Conservation (phyloP, 2,888 invertebrate genomes). For the Biston stratarius region DNA sequence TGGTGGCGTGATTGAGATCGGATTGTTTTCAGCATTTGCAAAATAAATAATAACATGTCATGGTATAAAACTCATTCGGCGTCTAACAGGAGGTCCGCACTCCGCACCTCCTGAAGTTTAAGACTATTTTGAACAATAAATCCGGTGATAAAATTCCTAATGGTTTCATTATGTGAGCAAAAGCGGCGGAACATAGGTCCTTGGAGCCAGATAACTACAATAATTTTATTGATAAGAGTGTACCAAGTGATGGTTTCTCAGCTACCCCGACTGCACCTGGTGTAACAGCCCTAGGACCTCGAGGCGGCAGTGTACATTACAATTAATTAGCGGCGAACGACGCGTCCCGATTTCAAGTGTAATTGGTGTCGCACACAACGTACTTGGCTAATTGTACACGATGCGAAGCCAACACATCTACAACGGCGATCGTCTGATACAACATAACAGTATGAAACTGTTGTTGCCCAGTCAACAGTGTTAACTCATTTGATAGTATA, state of each 20-base stretch:
- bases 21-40: too few relatives aligned
- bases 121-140: too few relatives aligned
- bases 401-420: slow-evolving; percentile 35
- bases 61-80: too few relatives aligned
- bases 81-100: too few relatives aligned
- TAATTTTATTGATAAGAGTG: too few relatives aligned
- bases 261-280: background rate
- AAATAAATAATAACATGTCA: too few relatives aligned
- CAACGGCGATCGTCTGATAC: slow-evolving; percentile 18
- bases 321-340: slow-evolving; percentile 62
- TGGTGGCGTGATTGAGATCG: too few relatives aligned
- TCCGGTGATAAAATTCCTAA: too few relatives aligned
- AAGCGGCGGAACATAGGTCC: too few relatives aligned
- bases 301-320: slow-evolving; percentile 68
- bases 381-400: slow-evolving; percentile 52
- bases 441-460: background rate
- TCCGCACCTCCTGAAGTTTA: too few relatives aligned
- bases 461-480: background rate
- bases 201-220: too few relatives aligned
- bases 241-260: background rate
- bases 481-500: background rate
- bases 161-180: too few relatives aligned
- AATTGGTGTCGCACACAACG: slow-evolving; percentile 55
- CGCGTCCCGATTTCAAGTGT: slow-evolving; percentile 62
- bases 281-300: slow-evolving; percentile 44